Conservation (phyloP, 2,797 vertebrate genomes). For the Pagetopsis macropterus region DNA sequence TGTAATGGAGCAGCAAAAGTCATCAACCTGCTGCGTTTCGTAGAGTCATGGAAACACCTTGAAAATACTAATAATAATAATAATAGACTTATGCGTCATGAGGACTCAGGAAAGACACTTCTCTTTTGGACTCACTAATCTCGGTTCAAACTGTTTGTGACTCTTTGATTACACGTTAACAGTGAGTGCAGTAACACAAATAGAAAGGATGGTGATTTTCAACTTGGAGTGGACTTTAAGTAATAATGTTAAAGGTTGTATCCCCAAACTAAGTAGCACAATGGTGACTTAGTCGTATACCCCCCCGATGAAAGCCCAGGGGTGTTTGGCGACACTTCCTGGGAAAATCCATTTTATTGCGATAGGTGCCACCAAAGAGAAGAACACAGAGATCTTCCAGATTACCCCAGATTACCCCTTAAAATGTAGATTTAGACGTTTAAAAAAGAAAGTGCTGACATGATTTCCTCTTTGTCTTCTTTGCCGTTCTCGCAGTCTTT, state of each 20-base stretch:
- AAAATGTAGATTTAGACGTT: slow-evolving; percentile 22
- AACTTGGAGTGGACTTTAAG: slow-evolving; percentile 16
- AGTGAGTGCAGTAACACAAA: slow-evolving; percentile 11
- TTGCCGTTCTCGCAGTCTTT: not conserved
- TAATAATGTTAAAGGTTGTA: too few species aligned
- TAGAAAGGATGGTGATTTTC: slow-evolving; percentile 27
- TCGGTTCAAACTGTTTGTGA: slow-evolving; percentile 23
- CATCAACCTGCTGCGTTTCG: slow-evolving; percentile 87
- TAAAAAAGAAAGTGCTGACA: not conserved
- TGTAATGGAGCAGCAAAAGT: slow-evolving; percentile 84
- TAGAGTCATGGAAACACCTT: slow-evolving; percentile 45
- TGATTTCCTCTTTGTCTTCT: not conserved
- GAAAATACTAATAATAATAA: slow-evolving; percentile 1
- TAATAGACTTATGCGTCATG: slow-evolving; percentile 13
- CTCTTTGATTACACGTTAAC: not conserved
- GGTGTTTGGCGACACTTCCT: too few species aligned
- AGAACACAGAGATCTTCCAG: not conserved
- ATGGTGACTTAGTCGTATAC: too few species aligned
- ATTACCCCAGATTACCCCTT: not conserved
- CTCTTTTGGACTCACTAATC: slow-evolving; percentile 33
- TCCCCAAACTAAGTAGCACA: too few species aligned
- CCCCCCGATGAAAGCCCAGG: too few species aligned
- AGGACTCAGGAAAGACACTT: slow-evolving; percentile 40
- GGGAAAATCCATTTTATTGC: not conserved
- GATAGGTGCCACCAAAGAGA: not conserved